A percentile compares a stretch with the other conserved stretches of the same genome.
These are phyloP conservation scores for Eriosoma lanigerum DNA, from an alignment of 1,140 invertebrate species.

Conservation along the genomic window DNA sequence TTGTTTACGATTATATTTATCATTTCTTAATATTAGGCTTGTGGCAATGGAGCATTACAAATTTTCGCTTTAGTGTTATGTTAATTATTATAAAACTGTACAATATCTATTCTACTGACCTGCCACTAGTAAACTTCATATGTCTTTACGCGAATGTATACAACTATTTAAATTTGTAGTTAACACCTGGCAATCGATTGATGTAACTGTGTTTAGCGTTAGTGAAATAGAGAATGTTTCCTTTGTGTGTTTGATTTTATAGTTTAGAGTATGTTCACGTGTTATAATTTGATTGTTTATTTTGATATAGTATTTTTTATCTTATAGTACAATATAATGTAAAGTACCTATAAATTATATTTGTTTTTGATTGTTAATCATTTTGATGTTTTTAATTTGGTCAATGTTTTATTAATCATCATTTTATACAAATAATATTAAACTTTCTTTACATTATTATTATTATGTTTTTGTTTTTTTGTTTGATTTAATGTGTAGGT, in stretches of 20 bases:
- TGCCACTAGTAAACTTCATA: neutral
- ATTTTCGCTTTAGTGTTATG: slow-evolving; percentile 14
- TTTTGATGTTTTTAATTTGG: neutral
- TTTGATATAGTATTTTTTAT: neutral
- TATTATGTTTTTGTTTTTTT: neutral
- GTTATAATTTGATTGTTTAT: neutral
- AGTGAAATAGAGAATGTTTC: neutral
- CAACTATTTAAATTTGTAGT: neutral
- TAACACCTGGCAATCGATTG: too few relatives aligned
- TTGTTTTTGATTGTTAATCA: neutral
- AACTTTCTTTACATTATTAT: neutral
- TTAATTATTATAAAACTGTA: neutral
- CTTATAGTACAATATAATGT: neutral
- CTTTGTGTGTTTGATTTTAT: neutral
- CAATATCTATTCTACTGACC: neutral
- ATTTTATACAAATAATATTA: neutral
- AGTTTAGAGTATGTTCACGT: neutral
- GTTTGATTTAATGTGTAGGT: slow-evolving; percentile 33
- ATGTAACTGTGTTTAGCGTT: neutral
- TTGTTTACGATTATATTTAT: neutral
- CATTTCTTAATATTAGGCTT: neutral
- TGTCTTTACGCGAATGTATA: neutral
- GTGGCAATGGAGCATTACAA: slow-evolving; percentile 34
- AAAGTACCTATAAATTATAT: neutral
- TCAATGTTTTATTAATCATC: neutral